Percentiles rank a stretch among this genome's conserved stretches.
phyloP scores from a whole-genome alignment of 2,113 vertebrate species.

The Sturnus vulgaris region DNA sequence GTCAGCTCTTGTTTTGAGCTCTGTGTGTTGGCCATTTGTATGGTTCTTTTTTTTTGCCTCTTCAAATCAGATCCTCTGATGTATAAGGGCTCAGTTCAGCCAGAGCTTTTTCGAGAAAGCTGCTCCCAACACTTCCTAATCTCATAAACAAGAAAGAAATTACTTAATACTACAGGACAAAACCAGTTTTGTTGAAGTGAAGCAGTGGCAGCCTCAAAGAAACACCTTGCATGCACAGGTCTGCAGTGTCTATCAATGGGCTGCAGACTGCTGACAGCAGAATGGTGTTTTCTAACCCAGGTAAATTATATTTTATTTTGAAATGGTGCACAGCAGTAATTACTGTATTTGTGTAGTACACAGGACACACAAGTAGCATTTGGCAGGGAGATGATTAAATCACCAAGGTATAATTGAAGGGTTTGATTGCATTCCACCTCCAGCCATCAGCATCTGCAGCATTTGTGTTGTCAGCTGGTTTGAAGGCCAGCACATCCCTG shows the following conservation, averaged over 20 bases:
- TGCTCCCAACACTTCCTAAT: slow-evolving; percentile 50
- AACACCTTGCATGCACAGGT: neutral
- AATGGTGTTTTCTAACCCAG: slow-evolving; percentile 47
- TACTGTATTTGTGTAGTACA: slow-evolving; percentile 37
- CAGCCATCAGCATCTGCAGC: slow-evolving; percentile 21
- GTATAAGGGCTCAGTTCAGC: slow-evolving; percentile 42
- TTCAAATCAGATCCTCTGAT: slow-evolving; percentile 44
- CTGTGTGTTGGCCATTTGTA: slow-evolving; percentile 43
- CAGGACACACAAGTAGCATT: slow-evolving; percentile 5
- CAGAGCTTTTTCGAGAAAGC: slow-evolving; percentile 44
- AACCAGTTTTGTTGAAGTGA: slow-evolving; percentile 47
- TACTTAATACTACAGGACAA: slow-evolving; percentile 60
- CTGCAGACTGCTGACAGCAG: slow-evolving; percentile 51
- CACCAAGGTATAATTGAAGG: slow-evolving; percentile 61
- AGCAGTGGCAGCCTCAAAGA: slow-evolving; percentile 47
- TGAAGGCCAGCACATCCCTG: neutral
- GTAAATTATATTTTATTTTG: slow-evolving; percentile 48
- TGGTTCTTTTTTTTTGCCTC: neutral
- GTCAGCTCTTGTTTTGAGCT: slow-evolving; percentile 22
- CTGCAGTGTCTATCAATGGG: neutral
- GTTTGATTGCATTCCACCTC: slow-evolving; percentile 56
- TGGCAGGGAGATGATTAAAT: slow-evolving; percentile 69
- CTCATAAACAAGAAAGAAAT: slow-evolving; percentile 42
- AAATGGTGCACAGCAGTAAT: slow-evolving; percentile 37
- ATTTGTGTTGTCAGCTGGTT: neutral